Base-by-base conservation (phyloP, 2,113 vertebrate species). In the Narcine bancroftii region DNA sequence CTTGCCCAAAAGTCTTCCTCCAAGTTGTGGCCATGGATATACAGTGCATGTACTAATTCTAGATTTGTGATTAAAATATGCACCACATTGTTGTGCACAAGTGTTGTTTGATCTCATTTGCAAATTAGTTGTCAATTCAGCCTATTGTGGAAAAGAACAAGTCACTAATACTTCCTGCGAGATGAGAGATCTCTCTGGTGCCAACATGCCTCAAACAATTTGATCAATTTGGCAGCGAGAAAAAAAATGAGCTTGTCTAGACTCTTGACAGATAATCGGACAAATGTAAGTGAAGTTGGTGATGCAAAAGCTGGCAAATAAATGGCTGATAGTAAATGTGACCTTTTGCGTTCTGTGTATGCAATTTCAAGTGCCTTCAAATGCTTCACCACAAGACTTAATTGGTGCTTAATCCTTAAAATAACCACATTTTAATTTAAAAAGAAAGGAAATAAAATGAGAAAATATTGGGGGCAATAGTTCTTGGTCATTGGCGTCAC, bases 401-500 rank as follows among this genome's bases (percentile, higher is more conserved):
- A 3, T 33, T 83, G 24, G 26, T 83, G 39, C 39, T 42, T 45
- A 77, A 17, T 42, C 15, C 21, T 76, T 42, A 39, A 76, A 19
- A 75, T 83, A 56, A 56, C 50, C 11, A 83, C 29, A 85, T 56
- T n/a, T 83, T 83, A 85, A 85, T 85, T 85, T 17, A 53, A 36
- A 53, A 85, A 85, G 26, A 33, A 50, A 50, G n/a, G 47, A 33
- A 13, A 29, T 69, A 85, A 85, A 85, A 56, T 60, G 53, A 39
- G 72, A 42, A 85, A 85, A 36, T 29, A 36, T n/a, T n/a, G 81
- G 50, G 29, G 5, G 6, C 13, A 36, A 19, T 50, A 13, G 29
- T 33, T 53, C 29, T 56, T 4, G 47, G 11, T 60, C 5, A 33
- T 85, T 56, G 50, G 50, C 36, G 56, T 4, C 29, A 85, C 13